These are phyloP conservation scores for Anhinga rufa DNA, from an alignment of 2,113 vertebrate genomes.

Conservation along the genomic window DNA sequence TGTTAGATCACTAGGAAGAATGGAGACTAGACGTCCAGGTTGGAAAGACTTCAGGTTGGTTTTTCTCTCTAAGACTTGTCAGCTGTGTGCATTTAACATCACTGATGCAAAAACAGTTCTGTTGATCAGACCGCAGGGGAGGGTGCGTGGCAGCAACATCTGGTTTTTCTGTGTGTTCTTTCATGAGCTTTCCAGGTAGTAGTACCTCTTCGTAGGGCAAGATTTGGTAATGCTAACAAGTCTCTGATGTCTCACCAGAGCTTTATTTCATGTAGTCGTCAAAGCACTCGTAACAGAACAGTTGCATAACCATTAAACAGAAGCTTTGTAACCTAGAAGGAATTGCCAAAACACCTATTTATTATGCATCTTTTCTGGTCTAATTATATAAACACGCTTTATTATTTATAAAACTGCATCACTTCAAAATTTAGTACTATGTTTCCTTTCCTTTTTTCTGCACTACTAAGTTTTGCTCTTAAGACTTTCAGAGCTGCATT, in stretches of 20 bases:
- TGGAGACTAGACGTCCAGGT: background rate
- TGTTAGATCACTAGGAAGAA: background rate
- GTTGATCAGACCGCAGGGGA: background rate
- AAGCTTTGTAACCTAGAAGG: background rate
- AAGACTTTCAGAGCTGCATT: conserved; percentile 21
- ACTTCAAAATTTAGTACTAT: background rate
- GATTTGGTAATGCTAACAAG: background rate
- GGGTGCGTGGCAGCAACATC: fast-evolving
- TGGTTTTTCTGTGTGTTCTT: background rate
- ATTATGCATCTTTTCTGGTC: background rate
- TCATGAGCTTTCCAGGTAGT: background rate
- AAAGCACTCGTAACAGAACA: background rate
- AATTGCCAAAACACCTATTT: conserved; percentile 30
- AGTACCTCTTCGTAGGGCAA: background rate
- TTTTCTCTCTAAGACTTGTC: background rate
- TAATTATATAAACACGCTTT: conserved; percentile 1
- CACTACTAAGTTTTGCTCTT: conserved; percentile 46
- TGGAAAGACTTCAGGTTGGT: background rate
- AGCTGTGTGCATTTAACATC: background rate
- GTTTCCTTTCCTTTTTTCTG: background rate
- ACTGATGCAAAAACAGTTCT: background rate
- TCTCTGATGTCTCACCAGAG: background rate
- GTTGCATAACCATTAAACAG: background rate
- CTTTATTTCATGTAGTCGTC: background rate
- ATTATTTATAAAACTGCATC: conserved; percentile 47